These are phyloP conservation scores for Acanthaster planci DNA, from an alignment of 35 echinoderm and acorn worm genomes.

Conservation along the genomic window DNA sequence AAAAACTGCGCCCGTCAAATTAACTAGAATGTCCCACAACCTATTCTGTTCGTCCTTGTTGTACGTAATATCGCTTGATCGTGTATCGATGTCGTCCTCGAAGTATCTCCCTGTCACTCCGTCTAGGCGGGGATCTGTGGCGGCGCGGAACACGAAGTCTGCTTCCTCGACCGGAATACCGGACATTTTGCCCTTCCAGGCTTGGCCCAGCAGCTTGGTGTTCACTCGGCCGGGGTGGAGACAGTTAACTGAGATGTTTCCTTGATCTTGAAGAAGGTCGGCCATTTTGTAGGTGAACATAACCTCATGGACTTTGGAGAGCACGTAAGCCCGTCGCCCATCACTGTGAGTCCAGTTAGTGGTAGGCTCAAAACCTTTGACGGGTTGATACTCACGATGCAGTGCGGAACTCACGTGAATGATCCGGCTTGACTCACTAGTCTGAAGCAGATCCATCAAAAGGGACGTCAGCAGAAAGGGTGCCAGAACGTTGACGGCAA, in stretches of 20 bases:
- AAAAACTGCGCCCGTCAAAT: slow-evolving; percentile 66
- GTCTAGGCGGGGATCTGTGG: slow-evolving; percentile 55
- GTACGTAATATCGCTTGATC: slow-evolving; percentile 50
- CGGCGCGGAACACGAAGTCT: slow-evolving; percentile 75
- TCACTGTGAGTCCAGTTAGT: slow-evolving; percentile 48
- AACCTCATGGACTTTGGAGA: slow-evolving; percentile 72
- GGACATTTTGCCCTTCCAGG: slow-evolving; percentile 36
- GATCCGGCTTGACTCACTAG: slow-evolving; percentile 61
- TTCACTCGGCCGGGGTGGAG: slow-evolving; percentile 92
- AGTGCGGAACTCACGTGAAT: slow-evolving; percentile 90
- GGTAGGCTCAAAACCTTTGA: slow-evolving; percentile 65
- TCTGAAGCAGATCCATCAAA: slow-evolving; percentile 74
- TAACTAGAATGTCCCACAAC: slow-evolving; percentile 75
- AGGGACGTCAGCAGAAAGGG: slow-evolving; percentile 87
- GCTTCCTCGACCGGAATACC: slow-evolving; percentile 72
- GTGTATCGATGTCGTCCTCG: slow-evolving; percentile 42
- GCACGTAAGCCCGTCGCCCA: slow-evolving; percentile 68
- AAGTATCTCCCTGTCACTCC: slow-evolving; percentile 86
- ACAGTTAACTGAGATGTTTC: slow-evolving; percentile 77
- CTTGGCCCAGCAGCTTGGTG: slow-evolving; percentile 69
- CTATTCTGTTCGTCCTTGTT: slow-evolving; percentile 56
- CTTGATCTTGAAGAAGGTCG: slow-evolving; percentile 24
- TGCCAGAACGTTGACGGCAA: slow-evolving; percentile 89
- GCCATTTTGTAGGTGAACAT: slow-evolving; percentile 86
- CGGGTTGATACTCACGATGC: slow-evolving; percentile 22